These are phyloP conservation scores for Metaphire vulgaris DNA, from an alignment of 1,140 invertebrate species.

Conservation along the genomic window DNA sequence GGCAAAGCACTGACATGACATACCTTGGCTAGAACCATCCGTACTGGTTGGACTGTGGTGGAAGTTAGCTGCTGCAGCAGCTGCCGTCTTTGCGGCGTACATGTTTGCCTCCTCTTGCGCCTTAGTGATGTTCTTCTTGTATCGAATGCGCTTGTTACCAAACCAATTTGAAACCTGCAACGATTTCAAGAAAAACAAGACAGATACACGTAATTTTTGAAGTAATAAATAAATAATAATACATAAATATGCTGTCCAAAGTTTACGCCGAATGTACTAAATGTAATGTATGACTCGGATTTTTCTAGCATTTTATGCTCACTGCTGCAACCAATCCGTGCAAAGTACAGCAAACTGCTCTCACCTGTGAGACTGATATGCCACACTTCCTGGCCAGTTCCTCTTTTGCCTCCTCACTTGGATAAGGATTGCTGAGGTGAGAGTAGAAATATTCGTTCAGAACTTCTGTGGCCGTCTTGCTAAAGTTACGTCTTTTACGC, in stretches of 20 bases:
- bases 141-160: conserved; percentile 98
- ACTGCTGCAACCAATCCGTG: too few relatives aligned
- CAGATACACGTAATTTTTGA: too few relatives aligned
- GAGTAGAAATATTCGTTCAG: conserved; percentile 99
- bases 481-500: conserved; percentile 97
- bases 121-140: conserved; percentile 99
- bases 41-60: conserved; percentile 23
- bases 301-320: too few relatives aligned
- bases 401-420: conserved; percentile 98
- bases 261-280: too few relatives aligned
- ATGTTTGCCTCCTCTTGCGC: conserved; percentile 99
- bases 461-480: conserved; percentile 99
- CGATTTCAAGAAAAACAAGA: too few relatives aligned
- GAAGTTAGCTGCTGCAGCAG: conserved; percentile 27
- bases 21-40: conserved; percentile 19
- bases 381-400: conserved; percentile 97
- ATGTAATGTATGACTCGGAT: too few relatives aligned
- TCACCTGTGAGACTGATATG: conserved; percentile 89
- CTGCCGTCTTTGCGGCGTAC: conserved; percentile 90
- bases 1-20: too few relatives aligned
- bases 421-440: conserved; percentile 97
- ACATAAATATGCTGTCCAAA: too few relatives aligned
- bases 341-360: too few relatives aligned
- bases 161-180: conserved; percentile 79
- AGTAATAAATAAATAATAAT: too few relatives aligned